phyloP scores from a whole-genome alignment of 2,113 vertebrate species.

The Tetrax tetrax region DNA sequence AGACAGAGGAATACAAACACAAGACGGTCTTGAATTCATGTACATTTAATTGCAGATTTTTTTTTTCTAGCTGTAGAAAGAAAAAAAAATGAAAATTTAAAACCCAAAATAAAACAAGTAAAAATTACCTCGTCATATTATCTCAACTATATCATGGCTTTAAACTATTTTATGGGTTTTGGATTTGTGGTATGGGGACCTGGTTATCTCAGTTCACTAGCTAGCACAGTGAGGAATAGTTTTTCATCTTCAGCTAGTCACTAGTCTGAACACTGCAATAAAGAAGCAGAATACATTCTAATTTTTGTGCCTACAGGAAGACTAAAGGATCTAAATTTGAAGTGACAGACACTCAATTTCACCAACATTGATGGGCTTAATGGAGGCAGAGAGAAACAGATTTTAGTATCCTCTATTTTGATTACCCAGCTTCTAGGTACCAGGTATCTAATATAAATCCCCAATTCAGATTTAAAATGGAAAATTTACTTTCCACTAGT shows the following conservation, averaged over 20 bases:
- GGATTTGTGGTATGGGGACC: neutral
- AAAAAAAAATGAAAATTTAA: neutral
- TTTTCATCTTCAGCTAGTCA: neutral
- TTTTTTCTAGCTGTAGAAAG: neutral
- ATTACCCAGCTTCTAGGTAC: neutral
- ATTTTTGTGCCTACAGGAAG: neutral
- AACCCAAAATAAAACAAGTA: neutral
- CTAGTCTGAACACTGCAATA: neutral
- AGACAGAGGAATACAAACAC: neutral
- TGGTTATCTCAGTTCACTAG: neutral
- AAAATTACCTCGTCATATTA: neutral
- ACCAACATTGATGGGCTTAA: neutral
- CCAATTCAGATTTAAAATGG: neutral
- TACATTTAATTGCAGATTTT: neutral
- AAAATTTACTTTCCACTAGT: neutral
- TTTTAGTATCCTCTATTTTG: neutral
- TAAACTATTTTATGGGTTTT: neutral
- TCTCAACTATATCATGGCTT: neutral
- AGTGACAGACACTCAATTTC: neutral
- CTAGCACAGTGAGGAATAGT: neutral
- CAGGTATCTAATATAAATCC: neutral
- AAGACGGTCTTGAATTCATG: neutral
- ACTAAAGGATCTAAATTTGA: neutral
- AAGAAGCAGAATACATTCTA: neutral
- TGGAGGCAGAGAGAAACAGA: neutral